Conservation (phyloP, 2,888 invertebrate genomes). For the Ischnura elegans region DNA sequence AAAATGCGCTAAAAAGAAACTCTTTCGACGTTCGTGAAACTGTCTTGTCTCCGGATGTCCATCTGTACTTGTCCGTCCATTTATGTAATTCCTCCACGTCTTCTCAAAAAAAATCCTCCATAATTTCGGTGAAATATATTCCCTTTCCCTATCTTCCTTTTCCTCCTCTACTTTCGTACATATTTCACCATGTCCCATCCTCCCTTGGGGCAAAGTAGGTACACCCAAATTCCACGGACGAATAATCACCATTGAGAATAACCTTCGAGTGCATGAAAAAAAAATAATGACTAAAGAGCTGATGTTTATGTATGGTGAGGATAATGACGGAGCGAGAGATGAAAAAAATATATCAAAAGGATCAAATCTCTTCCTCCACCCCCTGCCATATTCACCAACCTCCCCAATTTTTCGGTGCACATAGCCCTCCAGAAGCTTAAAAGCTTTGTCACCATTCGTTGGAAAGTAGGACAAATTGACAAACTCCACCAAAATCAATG, state of each 20-base stretch:
- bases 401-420: neutral
- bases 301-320: neutral
- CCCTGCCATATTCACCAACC: neutral
- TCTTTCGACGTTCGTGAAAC: neutral
- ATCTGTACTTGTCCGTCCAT: neutral
- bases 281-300: neutral
- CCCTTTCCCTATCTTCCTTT: neutral
- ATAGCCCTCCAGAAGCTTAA: neutral
- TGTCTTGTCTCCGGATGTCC: neutral
- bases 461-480: slow-evolving; percentile 35
- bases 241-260: neutral
- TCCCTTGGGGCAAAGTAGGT: neutral
- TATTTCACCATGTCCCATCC: neutral
- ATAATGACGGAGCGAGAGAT: neutral
- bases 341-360: neutral
- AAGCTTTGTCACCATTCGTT: slow-evolving; percentile 31
- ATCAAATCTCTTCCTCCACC: neutral
- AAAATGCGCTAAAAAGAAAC: neutral
- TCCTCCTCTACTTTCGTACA: neutral
- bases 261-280: neutral
- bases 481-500: slow-evolving; percentile 38
- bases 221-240: neutral
- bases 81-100: neutral
- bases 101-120: neutral
- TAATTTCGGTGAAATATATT: neutral